Percentiles rank a stretch among this genome's conserved stretches.
Conservation (phyloP, 64 coral and sea anemone species). For the Actinia tenebrosa region DNA sequence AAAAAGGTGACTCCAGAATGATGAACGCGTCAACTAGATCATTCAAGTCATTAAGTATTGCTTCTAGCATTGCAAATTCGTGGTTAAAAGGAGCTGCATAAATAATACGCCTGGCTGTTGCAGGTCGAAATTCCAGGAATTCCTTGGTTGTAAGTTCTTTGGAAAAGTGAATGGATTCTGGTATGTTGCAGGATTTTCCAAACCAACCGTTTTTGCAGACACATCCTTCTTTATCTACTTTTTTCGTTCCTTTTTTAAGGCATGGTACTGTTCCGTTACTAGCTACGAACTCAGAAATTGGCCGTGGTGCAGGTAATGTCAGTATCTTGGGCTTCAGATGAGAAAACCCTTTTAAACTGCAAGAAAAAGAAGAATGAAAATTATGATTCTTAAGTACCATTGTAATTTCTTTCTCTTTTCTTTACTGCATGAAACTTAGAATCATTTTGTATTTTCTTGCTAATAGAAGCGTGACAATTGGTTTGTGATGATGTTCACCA, state of each 20-base stretch:
- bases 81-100: constrained; percentile 25
- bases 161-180: constrained; percentile 21
- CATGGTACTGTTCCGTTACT: neutral
- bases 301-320: neutral
- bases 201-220: constrained; percentile 17
- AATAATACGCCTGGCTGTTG: neutral
- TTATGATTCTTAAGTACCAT: neutral
- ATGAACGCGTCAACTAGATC: constrained; percentile 25
- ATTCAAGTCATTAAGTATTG: constrained; percentile 7
- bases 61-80: constrained; percentile 33
- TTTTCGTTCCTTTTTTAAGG: constrained; percentile 11
- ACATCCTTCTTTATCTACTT: neutral
- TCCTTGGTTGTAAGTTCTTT: neutral
- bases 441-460: too few species aligned
- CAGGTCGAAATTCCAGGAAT: constrained; percentile 10
- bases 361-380: neutral
- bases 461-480: too few species aligned
- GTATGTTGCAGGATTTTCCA: constrained; percentile 11
- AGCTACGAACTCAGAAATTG: neutral
- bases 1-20: constrained; percentile 3
- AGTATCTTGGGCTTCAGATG: neutral
- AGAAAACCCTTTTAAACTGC: constrained; percentile 5
- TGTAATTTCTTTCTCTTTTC: too few species aligned
- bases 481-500: too few species aligned
- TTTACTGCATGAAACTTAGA: too few species aligned